These are phyloP conservation scores for Larimichthys crocea DNA, from an alignment of 2,113 vertebrate genomes.

Conservation along the genomic window DNA sequence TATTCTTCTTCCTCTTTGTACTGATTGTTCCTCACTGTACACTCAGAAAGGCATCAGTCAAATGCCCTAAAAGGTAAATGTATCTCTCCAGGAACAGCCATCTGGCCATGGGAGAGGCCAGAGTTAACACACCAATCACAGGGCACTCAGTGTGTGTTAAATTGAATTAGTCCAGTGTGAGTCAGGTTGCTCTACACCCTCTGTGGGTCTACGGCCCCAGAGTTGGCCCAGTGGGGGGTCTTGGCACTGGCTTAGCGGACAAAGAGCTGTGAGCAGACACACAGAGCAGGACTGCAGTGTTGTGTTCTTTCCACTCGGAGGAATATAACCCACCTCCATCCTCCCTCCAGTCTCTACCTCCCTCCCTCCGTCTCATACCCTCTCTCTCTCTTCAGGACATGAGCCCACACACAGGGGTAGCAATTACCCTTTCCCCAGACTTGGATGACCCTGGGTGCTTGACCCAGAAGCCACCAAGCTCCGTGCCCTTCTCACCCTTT, in stretches of 20 bases:
- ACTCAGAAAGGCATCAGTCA: not conserved
- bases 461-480: slow-evolving; percentile 60
- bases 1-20: not conserved
- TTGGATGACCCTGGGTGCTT: slow-evolving; percentile 60
- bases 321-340: slow-evolving; percentile 69
- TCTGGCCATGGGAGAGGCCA: slow-evolving; percentile 42
- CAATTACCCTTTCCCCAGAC: slow-evolving; percentile 70
- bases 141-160: slow-evolving; percentile 54
- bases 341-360: slow-evolving; percentile 20
- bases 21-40: not conserved
- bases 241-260: slow-evolving; percentile 60
- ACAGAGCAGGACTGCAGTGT: slow-evolving; percentile 56
- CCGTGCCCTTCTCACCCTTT: slow-evolving; percentile 57
- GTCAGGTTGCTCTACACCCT: slow-evolving; percentile 56
- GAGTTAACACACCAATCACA: slow-evolving; percentile 47
- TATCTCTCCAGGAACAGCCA: slow-evolving; percentile 31
- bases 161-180: slow-evolving; percentile 71
- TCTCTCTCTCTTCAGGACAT: slow-evolving; percentile 64
- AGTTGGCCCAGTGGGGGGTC: slow-evolving; percentile 61
- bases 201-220: slow-evolving; percentile 44
- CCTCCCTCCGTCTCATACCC: slow-evolving; percentile 17
- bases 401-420: slow-evolving; percentile 75
- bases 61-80: slow-evolving; percentile 7
- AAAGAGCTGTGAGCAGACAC: slow-evolving; percentile 62
- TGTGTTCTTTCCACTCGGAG: slow-evolving; percentile 62